These are phyloP conservation scores for Drosophila peninsularis DNA, from an alignment of 2,888 invertebrate genomes.

Conservation along the genomic window DNA sequence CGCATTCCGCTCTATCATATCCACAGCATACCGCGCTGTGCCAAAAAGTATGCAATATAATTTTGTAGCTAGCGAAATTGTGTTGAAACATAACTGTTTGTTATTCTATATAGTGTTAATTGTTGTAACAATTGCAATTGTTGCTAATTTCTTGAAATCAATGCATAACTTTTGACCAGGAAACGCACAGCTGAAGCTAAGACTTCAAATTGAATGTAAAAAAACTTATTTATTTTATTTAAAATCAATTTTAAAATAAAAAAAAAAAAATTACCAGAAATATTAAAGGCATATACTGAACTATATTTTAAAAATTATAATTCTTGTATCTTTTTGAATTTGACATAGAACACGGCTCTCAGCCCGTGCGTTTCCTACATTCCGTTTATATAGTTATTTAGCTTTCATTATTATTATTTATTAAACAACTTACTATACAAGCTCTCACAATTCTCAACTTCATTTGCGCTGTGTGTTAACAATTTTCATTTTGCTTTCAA, in stretches of 20 bases:
- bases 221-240: background rate
- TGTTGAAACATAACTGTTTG: conserved; percentile 8
- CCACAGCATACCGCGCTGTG: background rate
- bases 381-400: conserved; percentile 33
- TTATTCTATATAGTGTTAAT: conserved; percentile 47
- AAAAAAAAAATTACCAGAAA: background rate
- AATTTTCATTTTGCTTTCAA: conserved; percentile 38
- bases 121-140: conserved; percentile 70
- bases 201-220: too few relatives aligned
- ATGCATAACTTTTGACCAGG: conserved; percentile 15
- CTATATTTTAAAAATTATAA: background rate
- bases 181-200: conserved; percentile 22
- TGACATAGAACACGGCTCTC: background rate
- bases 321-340: conserved; percentile 6
- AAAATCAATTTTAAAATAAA: background rate
- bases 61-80: background rate
- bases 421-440: conserved; percentile 81
- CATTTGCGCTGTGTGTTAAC: conserved; percentile 54
- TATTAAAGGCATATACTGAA: background rate
- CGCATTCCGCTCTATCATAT: background rate
- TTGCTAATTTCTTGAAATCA: conserved; percentile 13
- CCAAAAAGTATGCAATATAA: conserved; percentile 20
- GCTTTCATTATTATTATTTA: conserved; percentile 27
- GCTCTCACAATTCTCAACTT: conserved; percentile 69
- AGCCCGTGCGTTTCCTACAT: conserved; percentile 28